Evolutionary conservation across 2,888 invertebrate species (phyloP).

Genomic region (Rhogogaster chlorosoma): DNA sequence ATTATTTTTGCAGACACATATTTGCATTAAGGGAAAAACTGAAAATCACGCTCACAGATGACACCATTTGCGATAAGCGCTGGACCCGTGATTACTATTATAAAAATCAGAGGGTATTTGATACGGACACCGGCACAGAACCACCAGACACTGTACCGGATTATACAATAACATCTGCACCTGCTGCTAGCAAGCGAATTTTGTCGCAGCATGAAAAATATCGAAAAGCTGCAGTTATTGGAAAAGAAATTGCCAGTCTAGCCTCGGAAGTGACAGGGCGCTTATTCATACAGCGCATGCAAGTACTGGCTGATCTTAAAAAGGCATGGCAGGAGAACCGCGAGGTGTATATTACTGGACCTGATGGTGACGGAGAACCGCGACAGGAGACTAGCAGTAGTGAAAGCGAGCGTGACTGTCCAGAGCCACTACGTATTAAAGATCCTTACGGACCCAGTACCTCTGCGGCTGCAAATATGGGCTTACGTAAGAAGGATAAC

Average conservation of each 20-base stretch:
- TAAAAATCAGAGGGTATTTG: not conserved
- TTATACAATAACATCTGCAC: not conserved
- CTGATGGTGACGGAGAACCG: not conserved
- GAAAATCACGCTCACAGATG: not conserved
- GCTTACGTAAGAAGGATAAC: not conserved
- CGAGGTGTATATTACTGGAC: not conserved
- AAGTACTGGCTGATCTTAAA: not conserved
- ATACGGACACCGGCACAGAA: not conserved
- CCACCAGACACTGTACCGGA: not conserved
- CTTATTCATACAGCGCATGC: not conserved
- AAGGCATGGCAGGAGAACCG: not conserved
- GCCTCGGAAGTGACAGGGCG: not conserved
- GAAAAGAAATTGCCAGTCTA: not conserved
- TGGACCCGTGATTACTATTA: conserved; percentile 30
- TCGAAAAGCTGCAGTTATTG: not conserved
- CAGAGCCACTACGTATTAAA: not conserved
- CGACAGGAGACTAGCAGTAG: not conserved
- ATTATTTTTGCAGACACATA: conserved; percentile 21
- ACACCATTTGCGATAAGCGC: conserved; percentile 1
- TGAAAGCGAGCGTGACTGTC: not conserved
- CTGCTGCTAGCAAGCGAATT: not conserved
- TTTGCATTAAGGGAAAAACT: not conserved
- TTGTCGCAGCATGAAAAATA: conserved; percentile 7
- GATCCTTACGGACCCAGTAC: not conserved
- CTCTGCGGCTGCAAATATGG: not conserved